A percentile compares a stretch with the other conserved stretches of the same genome.
Conservation (phyloP, 30 jellyfish, hydroid and myxozoan genomes). For the Cassiopea andromeda region DNA sequence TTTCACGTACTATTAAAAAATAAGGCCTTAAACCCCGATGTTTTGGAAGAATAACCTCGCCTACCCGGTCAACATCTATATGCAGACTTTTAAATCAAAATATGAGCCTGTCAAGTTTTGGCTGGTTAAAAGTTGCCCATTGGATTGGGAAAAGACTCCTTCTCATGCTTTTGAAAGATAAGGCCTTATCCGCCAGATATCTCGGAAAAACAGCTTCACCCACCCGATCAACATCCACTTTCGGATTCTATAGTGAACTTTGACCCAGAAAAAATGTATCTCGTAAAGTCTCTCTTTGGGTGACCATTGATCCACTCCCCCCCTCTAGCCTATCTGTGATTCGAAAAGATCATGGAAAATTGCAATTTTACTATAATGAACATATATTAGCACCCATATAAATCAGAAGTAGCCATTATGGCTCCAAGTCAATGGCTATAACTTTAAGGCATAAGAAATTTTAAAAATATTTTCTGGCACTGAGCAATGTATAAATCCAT, state of each 20-base stretch:
- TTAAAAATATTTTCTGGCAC: no score
- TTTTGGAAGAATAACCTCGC: not conserved
- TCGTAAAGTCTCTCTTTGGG: not conserved
- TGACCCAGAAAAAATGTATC: not conserved
- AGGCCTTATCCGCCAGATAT: not conserved
- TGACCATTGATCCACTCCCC: no score
- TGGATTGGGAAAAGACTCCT: not conserved
- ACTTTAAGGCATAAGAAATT: no score
- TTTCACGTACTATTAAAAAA: not conserved
- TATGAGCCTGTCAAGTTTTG: not conserved
- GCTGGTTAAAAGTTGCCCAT: not conserved
- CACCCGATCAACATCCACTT: not conserved
- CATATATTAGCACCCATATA: no score
- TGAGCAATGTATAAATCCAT: no score
- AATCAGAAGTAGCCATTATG: no score
- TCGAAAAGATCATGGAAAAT: no score
- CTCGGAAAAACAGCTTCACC: not conserved
- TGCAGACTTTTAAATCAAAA: not conserved
- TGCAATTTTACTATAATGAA: no score
- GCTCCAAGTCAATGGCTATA: no score
- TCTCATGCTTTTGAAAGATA: not conserved
- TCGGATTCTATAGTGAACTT: not conserved
- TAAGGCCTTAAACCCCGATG: not conserved
- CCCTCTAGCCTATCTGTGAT: no score
- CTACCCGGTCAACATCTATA: not conserved